Evolutionary conservation across 2,888 invertebrate genomes (phyloP), one percentile per base, ranked within the genome.

Genomic region (Margaritifera margaritifera): DNA sequence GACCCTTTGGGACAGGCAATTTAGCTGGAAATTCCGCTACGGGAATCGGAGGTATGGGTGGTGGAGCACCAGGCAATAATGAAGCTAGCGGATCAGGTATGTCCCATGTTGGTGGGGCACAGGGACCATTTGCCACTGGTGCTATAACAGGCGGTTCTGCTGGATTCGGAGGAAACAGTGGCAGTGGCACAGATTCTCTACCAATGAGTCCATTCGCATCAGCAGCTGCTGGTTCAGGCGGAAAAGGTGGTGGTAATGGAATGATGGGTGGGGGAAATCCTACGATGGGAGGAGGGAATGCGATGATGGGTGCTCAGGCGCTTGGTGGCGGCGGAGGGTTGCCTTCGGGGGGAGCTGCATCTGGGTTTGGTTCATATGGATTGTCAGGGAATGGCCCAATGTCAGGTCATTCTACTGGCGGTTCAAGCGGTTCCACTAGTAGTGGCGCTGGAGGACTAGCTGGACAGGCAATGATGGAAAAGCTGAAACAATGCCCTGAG

Each of bases 401-500:
- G 64, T 42, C 19, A 57, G 15, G 18, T 53, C 25, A 24, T 52
- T 25, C 50, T 18, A 31, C n/a, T 3, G 57, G 57, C 22, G 19
- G 50, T 59, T 8, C 20, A 25, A 3, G 11, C 27, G 59, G 20
- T 59, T 59, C 59, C 5, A 2, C 20, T 25, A 27, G 59, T 19
- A 25, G 27, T 27, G 59, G 59, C 4, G 25, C 24, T 42, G 51
- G 62, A 52, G 62, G 60, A 8, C 50, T 58, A 11, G 22, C 66
- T 15, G 57, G 60, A 19, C 20, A 54, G 27, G 64, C 68, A 58
- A 56, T 75, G 20, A 31, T 72, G 4, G 52, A 65, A n/a, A 70
- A 68, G 4, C 66, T 80, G 8, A 78, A 73, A 42, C 58, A 72
- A 24, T 80, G 80, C 66, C 77, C 80, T 25, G 75, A 70, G 4